phyloP scores from a whole-genome alignment of 2,888 invertebrate species.

The Siphonodentalium dalli region DNA sequence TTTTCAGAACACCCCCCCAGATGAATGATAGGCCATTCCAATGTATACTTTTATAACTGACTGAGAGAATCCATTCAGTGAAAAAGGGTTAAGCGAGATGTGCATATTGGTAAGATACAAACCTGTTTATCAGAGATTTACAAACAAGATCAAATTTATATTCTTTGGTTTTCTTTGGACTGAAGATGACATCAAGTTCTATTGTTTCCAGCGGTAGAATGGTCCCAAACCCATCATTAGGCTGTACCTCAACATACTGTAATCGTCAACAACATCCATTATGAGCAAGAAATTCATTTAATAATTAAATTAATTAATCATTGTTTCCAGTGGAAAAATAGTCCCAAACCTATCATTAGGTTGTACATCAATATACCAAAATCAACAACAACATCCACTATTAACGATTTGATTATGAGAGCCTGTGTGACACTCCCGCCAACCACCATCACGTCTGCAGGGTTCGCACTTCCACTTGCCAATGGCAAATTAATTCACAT shows the following conservation, averaged over 20 bases:
- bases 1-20: too few species aligned
- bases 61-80: not conserved
- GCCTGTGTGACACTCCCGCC: not conserved
- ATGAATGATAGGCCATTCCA: too few species aligned
- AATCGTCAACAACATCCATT: too few species aligned
- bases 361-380: slow-evolving; percentile 63
- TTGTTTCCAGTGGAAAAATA: slow-evolving; percentile 61
- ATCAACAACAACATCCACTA: too few species aligned
- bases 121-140: slow-evolving; percentile 64
- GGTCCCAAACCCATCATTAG: slow-evolving; percentile 65
- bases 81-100: not conserved
- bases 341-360: slow-evolving; percentile 66
- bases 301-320: slow-evolving; percentile 21
- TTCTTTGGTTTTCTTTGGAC: slow-evolving; percentile 59
- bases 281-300: not conserved
- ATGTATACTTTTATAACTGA: too few species aligned
- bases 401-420: not conserved
- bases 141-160: slow-evolving; percentile 63
- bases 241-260: slow-evolving; percentile 64
- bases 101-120: not conserved
- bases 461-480: too few species aligned
- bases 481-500: too few species aligned
- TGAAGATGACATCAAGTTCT: slow-evolving; percentile 63
- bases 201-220: slow-evolving; percentile 62
- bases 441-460: not conserved